Base-by-base conservation (phyloP, 2,888 invertebrate genomes). In the Clitarchus hookeri region DNA sequence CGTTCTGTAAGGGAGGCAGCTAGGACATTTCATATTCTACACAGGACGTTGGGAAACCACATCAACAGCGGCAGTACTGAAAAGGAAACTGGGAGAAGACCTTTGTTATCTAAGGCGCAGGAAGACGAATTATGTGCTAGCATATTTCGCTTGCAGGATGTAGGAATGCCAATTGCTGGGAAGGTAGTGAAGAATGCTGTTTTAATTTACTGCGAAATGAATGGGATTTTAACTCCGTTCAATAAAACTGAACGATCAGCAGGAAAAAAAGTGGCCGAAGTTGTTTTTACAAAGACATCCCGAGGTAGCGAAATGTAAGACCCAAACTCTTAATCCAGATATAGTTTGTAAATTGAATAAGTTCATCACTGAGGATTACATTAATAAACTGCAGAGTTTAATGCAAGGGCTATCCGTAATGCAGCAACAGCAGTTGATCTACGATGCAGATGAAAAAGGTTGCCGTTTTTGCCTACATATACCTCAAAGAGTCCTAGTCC, bases 1-100 rank as follows among this genome's bases (percentile, higher is more conserved):
- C 25, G 79, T 79, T 79, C 26, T 79, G 79, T 16, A 27, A 79
- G 79, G 27, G 79, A 23, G 79, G 79, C 79, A 26, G 79, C n/a
- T 79, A 26, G 27, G 11, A 79, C 13, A 23, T 79, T 79, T 27
- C 25, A 79, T 8, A 79, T 79, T 79, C 23, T 23, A 6, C 79
- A 8, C 25, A 79, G 79, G 79, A 79, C 79, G 13, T 79, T 79
- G 25, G 11, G 79, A 12, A 79, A 79, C 25, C 23, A 79, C 13
- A n/a, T 79, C 27, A 79, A n/a, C 4, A n/a, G 25, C 23, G 25
- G 79, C 79, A 79, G n/a, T 79, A 79, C 79, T 79, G 79, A 79
- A 79, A 79, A 16, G 79, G 27, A n/a, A 79, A 48, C 12, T 13
- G 12, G 79, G n/a, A 79, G 79, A 79, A 25, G 23, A 26, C 0